Evolutionary conservation across 2,888 invertebrate genomes (phyloP).

Genomic region (Sinhomidia bicolor): DNA sequence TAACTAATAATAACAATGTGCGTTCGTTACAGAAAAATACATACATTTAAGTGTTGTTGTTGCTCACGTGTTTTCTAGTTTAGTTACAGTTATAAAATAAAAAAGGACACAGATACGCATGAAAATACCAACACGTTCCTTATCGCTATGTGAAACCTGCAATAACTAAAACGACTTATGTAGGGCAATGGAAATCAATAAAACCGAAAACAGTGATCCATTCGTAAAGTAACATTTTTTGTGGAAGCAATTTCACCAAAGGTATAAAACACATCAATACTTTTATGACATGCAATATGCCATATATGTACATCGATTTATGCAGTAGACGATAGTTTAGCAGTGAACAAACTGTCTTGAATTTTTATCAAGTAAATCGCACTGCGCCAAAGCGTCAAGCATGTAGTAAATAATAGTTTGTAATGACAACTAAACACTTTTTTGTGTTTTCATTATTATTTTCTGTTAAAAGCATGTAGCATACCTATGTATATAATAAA

Average conservation of each 20-base stretch:
- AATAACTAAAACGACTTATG: not conserved
- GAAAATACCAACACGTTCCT: not conserved
- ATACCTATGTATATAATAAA: too few species aligned
- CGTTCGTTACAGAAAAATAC: not conserved
- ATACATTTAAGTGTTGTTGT: conserved; percentile 6
- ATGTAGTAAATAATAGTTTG: too few species aligned
- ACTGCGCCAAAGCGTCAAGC: too few species aligned
- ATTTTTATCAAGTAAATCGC: too few species aligned
- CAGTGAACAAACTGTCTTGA: too few species aligned
- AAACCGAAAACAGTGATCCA: conserved; percentile 9
- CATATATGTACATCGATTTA: not conserved
- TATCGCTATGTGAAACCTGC: not conserved
- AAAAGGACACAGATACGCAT: not conserved
- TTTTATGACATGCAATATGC: not conserved
- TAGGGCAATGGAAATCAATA: conserved; percentile 35
- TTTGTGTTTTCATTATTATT: too few species aligned
- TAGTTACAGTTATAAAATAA: not conserved
- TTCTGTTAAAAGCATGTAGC: too few species aligned
- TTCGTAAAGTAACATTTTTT: conserved; percentile 12
- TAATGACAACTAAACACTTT: too few species aligned
- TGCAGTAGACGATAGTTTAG: too few species aligned
- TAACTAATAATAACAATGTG: not conserved
- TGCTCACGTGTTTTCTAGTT: not conserved
- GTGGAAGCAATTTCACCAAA: not conserved
- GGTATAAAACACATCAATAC: not conserved